Conservation (phyloP, 2,888 invertebrate species). For the Ectemnius cavifrons region DNA sequence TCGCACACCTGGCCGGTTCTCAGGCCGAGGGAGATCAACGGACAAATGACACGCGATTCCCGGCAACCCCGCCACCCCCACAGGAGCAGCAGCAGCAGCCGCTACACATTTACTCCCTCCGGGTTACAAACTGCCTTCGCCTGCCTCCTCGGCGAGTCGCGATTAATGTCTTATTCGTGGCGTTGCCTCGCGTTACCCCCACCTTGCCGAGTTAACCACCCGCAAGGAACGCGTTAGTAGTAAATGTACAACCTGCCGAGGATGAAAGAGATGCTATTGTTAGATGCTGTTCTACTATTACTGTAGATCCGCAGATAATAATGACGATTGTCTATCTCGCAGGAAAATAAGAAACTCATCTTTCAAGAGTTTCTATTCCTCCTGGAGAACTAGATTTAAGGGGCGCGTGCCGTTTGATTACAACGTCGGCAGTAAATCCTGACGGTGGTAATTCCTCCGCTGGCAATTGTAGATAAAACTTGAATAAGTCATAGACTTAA, state of each 20-base stretch:
- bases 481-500: slow-evolving; percentile 78
- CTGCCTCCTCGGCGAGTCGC: slow-evolving; percentile 58
- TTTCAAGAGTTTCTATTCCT: neutral
- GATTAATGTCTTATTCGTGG: slow-evolving; percentile 76
- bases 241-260: neutral
- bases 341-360: neutral
- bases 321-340: too few relatives aligned
- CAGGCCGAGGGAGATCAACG: slow-evolving; percentile 75
- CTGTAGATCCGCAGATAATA: too few relatives aligned
- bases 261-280: too few relatives aligned
- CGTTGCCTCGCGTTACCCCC: slow-evolving; percentile 9
- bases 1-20: slow-evolving; percentile 69
- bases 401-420: slow-evolving; percentile 70
- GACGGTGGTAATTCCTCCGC: slow-evolving; percentile 67
- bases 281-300: neutral
- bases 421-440: slow-evolving; percentile 70
- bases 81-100: slow-evolving; percentile 35
- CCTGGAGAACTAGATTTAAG: slow-evolving; percentile 1
- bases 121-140: slow-evolving; percentile 72
- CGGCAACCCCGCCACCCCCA: slow-evolving; percentile 17
- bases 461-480: slow-evolving; percentile 77
- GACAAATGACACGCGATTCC: slow-evolving; percentile 78
- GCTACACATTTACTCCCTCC: slow-evolving; percentile 20
- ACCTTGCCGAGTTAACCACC: neutral
- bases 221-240: neutral